phyloP scores from a whole-genome alignment of 2,888 invertebrate genomes.

The Cremastinae sp. region DNA sequence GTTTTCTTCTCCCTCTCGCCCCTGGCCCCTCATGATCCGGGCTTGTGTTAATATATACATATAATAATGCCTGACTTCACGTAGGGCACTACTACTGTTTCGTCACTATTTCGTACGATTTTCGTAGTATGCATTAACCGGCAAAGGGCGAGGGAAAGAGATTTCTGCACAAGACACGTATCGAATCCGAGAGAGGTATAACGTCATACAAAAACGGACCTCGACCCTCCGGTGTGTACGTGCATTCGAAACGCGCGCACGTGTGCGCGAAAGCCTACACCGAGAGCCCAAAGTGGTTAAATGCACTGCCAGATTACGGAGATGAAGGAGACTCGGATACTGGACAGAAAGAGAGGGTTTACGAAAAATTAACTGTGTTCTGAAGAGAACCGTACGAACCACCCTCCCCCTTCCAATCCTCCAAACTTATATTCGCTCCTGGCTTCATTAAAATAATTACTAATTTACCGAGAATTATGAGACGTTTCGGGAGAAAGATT shows the following conservation, averaged over 20 bases:
- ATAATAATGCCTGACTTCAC: constrained; percentile 11
- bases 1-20: too few relatives aligned
- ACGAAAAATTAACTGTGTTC: too few relatives aligned
- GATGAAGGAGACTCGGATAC: constrained; percentile 27
- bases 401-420: constrained; percentile 1
- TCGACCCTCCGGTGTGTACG: constrained; percentile 8
- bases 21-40: too few relatives aligned
- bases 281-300: constrained; percentile 78
- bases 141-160: constrained; percentile 35
- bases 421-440: background rate
- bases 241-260: constrained; percentile 55
- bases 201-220: constrained; percentile 71
- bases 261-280: constrained; percentile 77
- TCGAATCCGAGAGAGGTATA: constrained; percentile 72
- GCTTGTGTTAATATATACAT: background rate
- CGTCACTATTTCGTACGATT: constrained; percentile 20
- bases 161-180: constrained; percentile 68
- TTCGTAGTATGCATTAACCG: constrained; percentile 14
- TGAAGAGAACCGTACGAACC: background rate
- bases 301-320: constrained; percentile 78
- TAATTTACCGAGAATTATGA: background rate
- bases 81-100: constrained; percentile 34
- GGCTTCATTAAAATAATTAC: too few relatives aligned
- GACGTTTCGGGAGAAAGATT: constrained; percentile 18
- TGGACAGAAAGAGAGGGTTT: constrained; percentile 4